Evolutionary conservation across 2,113 vertebrate genomes (phyloP), one percentile per base, ranked within the genome.

Genomic region (Melospiza melodia): DNA sequence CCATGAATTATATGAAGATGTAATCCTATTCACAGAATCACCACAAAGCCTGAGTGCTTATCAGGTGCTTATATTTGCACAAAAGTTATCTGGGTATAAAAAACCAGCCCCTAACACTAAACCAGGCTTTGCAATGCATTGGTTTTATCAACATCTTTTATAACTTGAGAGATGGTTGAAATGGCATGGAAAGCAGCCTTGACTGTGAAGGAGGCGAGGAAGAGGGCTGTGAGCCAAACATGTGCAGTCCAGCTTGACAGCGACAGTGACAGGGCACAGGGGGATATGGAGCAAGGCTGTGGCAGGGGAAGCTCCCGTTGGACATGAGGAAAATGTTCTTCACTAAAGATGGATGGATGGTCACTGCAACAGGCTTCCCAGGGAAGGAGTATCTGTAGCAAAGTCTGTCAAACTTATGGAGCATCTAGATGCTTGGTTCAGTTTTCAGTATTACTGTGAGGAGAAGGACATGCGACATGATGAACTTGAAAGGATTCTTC

Each of bases 311-410:
- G 17, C 48, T 87, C 65, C 31, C 6, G 16, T 0, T 69, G 73
- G 17, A 35, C 10, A 18, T 15, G 25, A 61, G 19, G n/a, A 63
- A 80, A 81, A 65, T 2, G 14, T 5, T 61, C 35, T n/a, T 55
- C 4, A 1, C 8, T 25, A 1, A n/a, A 69, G 12, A 5, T 52
- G 22, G 11, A 5, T 52, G 22, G 5, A 13, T 0, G 0, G 17
- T 59, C 25, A 28, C 54, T 68, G 52, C 14, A 83, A 44, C 18
- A 75, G 43, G 4, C 1, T 89, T 18, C 35, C 9, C 18, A 21
- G 23, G 31, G 37, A 78, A 85, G 10, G 1, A 5, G 18, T 48
- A 71, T 25, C 28, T 31, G 23, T 2, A 28, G 5, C 21, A 30
- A 78, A 63, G 16, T 15, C 48, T 81, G n/a, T 31, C 49, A 41